These are phyloP conservation scores for Pipra filicauda DNA, from an alignment of 2,113 vertebrate genomes.

Conservation along the genomic window DNA sequence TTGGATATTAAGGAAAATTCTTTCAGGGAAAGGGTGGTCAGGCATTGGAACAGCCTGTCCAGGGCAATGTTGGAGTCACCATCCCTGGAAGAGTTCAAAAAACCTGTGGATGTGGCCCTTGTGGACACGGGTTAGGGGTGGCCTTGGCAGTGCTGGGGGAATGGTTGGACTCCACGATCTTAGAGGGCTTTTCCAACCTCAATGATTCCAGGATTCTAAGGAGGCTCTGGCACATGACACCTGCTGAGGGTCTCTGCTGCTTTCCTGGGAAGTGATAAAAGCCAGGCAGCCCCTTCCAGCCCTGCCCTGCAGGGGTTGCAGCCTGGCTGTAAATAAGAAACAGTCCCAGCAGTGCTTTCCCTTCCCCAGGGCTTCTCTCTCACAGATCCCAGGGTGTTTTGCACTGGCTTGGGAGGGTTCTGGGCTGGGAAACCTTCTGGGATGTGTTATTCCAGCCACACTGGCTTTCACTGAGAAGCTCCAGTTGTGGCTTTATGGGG, in stretches of 20 bases:
- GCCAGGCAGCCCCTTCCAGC: not conserved
- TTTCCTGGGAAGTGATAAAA: not conserved
- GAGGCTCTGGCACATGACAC: not conserved
- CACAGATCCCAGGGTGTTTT: not conserved
- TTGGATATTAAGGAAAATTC: not conserved
- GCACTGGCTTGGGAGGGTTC: not conserved
- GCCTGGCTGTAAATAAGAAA: not conserved
- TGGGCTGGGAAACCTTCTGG: not conserved
- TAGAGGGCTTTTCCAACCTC: not conserved
- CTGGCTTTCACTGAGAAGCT: not conserved
- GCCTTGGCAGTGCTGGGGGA: not conserved
- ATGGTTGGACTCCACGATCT: not conserved
- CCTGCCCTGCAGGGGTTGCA: not conserved
- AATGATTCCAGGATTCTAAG: fast-evolving
- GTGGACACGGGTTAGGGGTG: not conserved
- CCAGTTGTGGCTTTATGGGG: not conserved
- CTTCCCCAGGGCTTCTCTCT: not conserved
- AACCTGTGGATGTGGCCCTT: not conserved
- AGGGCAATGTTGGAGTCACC: not conserved
- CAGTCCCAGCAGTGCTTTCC: not conserved
- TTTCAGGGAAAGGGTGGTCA: not conserved
- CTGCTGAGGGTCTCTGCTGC: not conserved
- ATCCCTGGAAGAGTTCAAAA: not conserved
- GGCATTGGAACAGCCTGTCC: not conserved
- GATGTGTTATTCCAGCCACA: not conserved